These are phyloP conservation scores for Lathronympha strigana DNA, from an alignment of 2,888 invertebrate species.

Conservation along the genomic window DNA sequence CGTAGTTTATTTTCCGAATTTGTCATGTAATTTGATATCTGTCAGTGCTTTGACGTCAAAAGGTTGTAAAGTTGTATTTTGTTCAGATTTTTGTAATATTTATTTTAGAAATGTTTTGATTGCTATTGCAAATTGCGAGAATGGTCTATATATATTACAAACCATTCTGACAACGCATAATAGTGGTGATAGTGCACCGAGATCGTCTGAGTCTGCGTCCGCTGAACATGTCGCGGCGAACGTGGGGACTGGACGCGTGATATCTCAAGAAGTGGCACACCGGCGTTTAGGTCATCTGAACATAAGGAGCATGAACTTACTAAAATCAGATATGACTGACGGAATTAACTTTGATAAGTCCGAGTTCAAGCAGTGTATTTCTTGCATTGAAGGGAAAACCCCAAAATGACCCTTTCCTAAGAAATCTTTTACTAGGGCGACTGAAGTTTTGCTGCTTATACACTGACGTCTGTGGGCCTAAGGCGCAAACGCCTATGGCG, in stretches of 20 bases:
- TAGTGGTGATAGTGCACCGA: not conserved
- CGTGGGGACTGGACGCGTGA: constrained; percentile 1
- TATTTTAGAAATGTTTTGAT: constrained; percentile 1
- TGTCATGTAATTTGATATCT: no score
- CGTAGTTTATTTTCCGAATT: no score
- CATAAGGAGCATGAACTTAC: not conserved
- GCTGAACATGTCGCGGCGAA: not conserved
- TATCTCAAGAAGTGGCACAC: not conserved
- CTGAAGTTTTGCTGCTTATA: not conserved
- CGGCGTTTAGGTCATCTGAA: not conserved
- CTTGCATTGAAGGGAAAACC: constrained; percentile 4
- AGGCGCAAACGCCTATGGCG: no score
- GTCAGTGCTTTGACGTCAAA: no score
- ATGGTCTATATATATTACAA: not conserved
- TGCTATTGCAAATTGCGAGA: constrained; percentile 8
- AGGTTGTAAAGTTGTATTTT: no score
- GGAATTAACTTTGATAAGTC: not conserved
- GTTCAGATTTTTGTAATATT: not conserved
- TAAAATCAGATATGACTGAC: not conserved
- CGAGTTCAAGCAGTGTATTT: not conserved
- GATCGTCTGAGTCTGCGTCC: not conserved
- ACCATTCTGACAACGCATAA: not conserved
- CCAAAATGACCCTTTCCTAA: not conserved
- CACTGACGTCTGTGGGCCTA: no score
- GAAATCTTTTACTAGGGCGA: not conserved